Percentiles rank a stretch among this genome's conserved stretches.
phyloP scores from a whole-genome alignment of 2,113 vertebrate genomes.

The Asarcornis scutulata region DNA sequence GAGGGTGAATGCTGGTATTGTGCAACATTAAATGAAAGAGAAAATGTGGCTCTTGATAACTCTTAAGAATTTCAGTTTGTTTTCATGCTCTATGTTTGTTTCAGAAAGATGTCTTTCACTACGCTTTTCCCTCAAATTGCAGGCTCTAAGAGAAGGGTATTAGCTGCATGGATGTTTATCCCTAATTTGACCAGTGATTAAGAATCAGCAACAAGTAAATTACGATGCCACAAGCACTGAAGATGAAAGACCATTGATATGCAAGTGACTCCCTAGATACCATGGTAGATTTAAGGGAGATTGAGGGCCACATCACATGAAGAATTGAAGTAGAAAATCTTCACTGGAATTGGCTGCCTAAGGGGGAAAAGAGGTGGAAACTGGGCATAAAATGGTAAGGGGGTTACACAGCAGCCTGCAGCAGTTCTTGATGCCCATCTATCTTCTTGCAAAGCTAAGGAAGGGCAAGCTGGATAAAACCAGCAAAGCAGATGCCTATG shows the following conservation, averaged over 20 bases:
- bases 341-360: not conserved
- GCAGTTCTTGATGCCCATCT: not conserved
- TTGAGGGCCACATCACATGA: not conserved
- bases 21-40: not conserved
- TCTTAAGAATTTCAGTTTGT: not conserved
- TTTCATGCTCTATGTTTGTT: not conserved
- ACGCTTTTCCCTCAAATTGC: not conserved
- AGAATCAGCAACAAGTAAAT: not conserved
- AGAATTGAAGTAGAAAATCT: not conserved
- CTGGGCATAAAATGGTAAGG: not conserved
- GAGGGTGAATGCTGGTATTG: not conserved
- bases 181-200: not conserved
- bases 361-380: not conserved
- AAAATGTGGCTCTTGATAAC: not conserved
- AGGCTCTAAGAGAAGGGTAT: not conserved
- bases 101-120: not conserved
- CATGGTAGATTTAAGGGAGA: not conserved
- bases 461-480: not conserved
- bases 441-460: not conserved
- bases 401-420: not conserved
- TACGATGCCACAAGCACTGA: not conserved
- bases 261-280: not conserved
- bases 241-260: not conserved
- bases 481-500: not conserved
- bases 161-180: not conserved